These are phyloP conservation scores for Myrmophylax atrothorax DNA, from an alignment of 2,113 vertebrate genomes.

Conservation along the genomic window DNA sequence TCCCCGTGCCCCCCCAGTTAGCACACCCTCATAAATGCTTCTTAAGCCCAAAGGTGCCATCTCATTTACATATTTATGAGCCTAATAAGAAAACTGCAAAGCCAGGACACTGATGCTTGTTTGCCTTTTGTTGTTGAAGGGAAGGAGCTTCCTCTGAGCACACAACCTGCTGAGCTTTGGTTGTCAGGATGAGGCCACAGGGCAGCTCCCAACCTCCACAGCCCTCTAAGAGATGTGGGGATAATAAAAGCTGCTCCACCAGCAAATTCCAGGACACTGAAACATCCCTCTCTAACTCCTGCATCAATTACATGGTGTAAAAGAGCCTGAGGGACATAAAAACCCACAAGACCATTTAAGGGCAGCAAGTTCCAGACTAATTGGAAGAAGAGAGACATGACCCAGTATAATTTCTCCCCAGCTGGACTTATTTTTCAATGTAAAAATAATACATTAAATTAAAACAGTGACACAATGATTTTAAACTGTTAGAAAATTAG, in stretches of 20 bases:
- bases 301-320: not conserved
- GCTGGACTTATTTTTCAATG: not conserved
- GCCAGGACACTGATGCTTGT: not conserved
- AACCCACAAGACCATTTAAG: not conserved
- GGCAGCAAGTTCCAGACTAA: not conserved
- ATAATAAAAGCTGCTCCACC: not conserved
- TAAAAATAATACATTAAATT: not conserved
- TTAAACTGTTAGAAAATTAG: not conserved
- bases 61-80: not conserved
- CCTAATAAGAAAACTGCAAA: not conserved
- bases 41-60: not conserved
- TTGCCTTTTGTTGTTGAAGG: not conserved
- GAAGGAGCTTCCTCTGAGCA: not conserved
- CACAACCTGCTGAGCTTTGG: not conserved
- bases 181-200: accelerated
- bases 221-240: accelerated
- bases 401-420: not conserved
- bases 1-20: not conserved
- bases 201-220: not conserved
- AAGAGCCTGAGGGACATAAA: not conserved
- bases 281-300: not conserved
- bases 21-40: not conserved
- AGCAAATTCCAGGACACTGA: not conserved
- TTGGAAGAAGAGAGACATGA: not conserved
- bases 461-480: not conserved